Evolutionary conservation across 2,888 invertebrate species (phyloP), one percentile per base, ranked within the genome.

Genomic region (Drosophila austrosaltans): DNA sequence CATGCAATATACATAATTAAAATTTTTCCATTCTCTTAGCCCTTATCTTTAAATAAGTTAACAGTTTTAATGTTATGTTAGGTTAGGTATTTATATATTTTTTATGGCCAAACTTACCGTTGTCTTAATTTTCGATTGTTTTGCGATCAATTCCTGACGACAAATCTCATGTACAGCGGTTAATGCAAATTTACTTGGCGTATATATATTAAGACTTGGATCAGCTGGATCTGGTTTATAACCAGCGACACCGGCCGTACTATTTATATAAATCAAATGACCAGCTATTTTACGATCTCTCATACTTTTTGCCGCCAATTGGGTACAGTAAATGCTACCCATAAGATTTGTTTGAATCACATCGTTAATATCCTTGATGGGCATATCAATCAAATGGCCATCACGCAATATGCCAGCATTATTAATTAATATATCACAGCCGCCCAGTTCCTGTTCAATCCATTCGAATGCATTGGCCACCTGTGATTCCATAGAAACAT

Each of bases 361-460:
- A 3, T 91, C 84, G 32, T 75, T 73, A 6, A 91, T 87, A n/a
- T 90, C 81, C 40, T 75, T 63, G 36, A 72, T 53, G 7, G 91
- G 72, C 88, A 90, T 89, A 1, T 91, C 90, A 5, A 91, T 70
- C 20, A 92, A 69, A 22, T 87, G 87, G 2, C 92, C 91, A 0
- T 81, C 76, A 2, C 87, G 80, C 0, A 90, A 53, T 2, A 93
- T 87, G 10, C 94, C 95, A 1, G 95, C 95, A 88, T 94, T 94
- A 80, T 95, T 95, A 12, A 95, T 89, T 48, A 94, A 92, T 6
- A 95, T 93, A 84, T 94, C 94, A 22, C 94, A 92, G 10, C 94
- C 94, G 0, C 94, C 94, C 3, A 94, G 78, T 10, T 92, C 89
- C 7, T 91, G 77, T 16, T 94, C 93, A 65, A 94, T 93, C 92